A percentile compares a stretch with the other conserved stretches of the same genome.
Conservation (phyloP, 1,140 invertebrate species). For the Pararge aegeria region DNA sequence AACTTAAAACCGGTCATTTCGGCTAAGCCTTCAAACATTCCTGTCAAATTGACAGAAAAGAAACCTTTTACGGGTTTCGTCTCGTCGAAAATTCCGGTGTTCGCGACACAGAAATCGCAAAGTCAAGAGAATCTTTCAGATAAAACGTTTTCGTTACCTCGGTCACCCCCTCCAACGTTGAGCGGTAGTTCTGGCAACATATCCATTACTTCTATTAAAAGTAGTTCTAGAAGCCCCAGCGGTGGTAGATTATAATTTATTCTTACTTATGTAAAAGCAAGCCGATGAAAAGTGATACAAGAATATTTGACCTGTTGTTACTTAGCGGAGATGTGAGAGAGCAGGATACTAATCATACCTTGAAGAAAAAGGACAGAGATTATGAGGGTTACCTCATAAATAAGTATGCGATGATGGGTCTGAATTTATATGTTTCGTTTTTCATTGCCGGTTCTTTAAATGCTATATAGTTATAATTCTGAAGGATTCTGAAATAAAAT, state of each 20-base stretch:
- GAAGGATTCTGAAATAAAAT: conserved; percentile 17
- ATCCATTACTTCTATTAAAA: conserved; percentile 77
- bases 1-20: conserved; percentile 61
- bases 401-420: not conserved
- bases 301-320: not conserved
- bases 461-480: conserved; percentile 7
- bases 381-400: not conserved
- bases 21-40: conserved; percentile 75
- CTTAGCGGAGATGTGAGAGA: not conserved
- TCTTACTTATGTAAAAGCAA: not conserved
- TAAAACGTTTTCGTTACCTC: conserved; percentile 62
- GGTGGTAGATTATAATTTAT: conserved; percentile 54
- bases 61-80: conserved; percentile 51
- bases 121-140: conserved; percentile 76
- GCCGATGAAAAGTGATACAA: not conserved
- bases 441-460: not conserved
- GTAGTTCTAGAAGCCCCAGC: conserved; percentile 75
- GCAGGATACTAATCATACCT: not conserved
- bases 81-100: conserved; percentile 77
- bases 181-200: conserved; percentile 73
- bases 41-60: conserved; percentile 66
- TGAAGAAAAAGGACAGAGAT: not conserved
- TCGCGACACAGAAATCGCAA: conserved; percentile 69
- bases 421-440: not conserved
- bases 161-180: conserved; percentile 57